Evolutionary conservation across 2,113 vertebrate genomes (phyloP), one percentile per base, ranked within the genome.

Genomic region (Tilapia sparmanii): DNA sequence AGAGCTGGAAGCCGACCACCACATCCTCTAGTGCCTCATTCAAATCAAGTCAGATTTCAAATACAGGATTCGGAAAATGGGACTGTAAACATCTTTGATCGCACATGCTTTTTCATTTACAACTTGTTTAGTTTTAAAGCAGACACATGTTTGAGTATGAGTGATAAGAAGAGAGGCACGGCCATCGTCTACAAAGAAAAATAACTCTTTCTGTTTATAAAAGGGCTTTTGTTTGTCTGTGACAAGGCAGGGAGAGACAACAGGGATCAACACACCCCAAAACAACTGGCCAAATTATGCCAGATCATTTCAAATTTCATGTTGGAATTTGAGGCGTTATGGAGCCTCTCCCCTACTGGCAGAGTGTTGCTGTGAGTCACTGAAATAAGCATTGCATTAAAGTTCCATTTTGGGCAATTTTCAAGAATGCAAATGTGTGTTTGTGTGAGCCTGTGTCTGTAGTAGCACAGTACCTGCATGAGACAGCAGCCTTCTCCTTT

Each of bases 401-500:
- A 71, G 24, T 33, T 87, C 42, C n/a, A 81, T 55, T 80, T 79
- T 18, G 47, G 59, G 40, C 18, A 40, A 53, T 10, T 68, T 86
- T 71, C 78, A 85, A 87, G 47, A 80, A 26, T 24, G 33, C 8
- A 83, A 86, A 85, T 57, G 53, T 81, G 79, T 78, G n/a, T 57
- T 40, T 83, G 22, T 40, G 38, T 26, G 45, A 54, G 78, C 8
- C 26, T 86, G 80, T 68, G 29, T 40, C 26, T 73, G 53, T 42
- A 82, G 52, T 4, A 7, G 42, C 61, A 10, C 16, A 90, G 93
- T 97, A 99, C 98, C 98, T 99, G 98, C 97, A 98, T 97, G 89
- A 99, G 96, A 82, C 98, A 99, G 95, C 98, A 99, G 92, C 98
- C 98, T 90, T 99, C 97, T 11, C 98, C 98, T 93, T 97, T 99